phyloP scores from a whole-genome alignment of 2,113 vertebrate species.

The Burhinus oedicnemus region DNA sequence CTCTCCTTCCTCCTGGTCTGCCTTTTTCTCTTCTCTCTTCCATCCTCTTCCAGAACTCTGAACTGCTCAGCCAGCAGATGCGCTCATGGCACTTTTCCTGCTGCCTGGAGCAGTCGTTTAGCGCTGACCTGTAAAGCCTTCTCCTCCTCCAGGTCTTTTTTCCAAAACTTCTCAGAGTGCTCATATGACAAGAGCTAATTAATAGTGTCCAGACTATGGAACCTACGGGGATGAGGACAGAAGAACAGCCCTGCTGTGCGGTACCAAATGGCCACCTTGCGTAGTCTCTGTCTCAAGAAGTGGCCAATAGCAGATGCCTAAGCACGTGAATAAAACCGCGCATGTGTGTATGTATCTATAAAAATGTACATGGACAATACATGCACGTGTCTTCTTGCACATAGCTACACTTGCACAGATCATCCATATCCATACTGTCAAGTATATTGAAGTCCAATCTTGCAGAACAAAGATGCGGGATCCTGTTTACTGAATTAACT shows the following conservation, averaged over 20 bases:
- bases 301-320: neutral
- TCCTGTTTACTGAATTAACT: neutral
- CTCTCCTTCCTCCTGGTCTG: neutral
- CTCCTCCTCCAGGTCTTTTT: neutral
- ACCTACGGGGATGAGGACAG: neutral
- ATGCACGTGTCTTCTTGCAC: neutral
- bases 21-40: neutral
- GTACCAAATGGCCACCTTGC: neutral
- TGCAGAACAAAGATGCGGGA: neutral
- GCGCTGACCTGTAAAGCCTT: neutral
- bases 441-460: neutral
- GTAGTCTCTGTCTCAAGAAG: neutral
- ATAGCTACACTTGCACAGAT: neutral
- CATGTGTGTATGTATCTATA: neutral
- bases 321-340: neutral
- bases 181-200: neutral
- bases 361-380: neutral
- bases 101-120: neutral
- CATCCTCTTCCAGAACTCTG: neutral
- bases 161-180: neutral
- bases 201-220: neutral
- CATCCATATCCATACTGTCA: rapidly evolving
- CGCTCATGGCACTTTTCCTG: neutral
- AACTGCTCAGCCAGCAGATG: neutral
- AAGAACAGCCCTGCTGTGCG: neutral